Conservation (phyloP, 2,113 vertebrate species). For the Rhegmatorhina hoffmannsi region DNA sequence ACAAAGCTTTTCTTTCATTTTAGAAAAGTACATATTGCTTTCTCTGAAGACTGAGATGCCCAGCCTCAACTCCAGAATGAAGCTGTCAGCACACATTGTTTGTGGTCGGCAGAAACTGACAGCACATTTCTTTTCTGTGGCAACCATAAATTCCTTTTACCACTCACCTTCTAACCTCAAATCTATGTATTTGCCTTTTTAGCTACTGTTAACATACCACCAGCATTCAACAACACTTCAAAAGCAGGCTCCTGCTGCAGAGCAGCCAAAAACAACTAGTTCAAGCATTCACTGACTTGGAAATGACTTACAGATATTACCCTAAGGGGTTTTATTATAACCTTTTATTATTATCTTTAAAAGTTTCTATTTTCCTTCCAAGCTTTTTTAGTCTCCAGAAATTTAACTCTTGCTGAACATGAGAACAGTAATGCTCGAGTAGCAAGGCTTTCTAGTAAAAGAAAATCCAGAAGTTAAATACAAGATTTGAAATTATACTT, state of each 20-base stretch:
- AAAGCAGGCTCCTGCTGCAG: not conserved
- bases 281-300: not conserved
- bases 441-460: not conserved
- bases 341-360: not conserved
- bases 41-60: not conserved
- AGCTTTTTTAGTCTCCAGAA: not conserved
- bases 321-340: not conserved
- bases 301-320: not conserved
- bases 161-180: conserved; percentile 27
- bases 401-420: not conserved
- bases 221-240: not conserved
- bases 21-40: not conserved
- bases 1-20: not conserved
- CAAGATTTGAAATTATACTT: not conserved
- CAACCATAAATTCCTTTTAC: not conserved
- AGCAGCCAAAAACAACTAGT: not conserved
- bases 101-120: not conserved
- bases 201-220: not conserved
- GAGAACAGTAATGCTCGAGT: not conserved
- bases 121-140: not conserved
- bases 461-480: not conserved
- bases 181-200: not conserved
- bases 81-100: not conserved
- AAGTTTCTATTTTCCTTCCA: not conserved
- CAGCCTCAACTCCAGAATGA: not conserved